These are phyloP conservation scores for Podilymbus podiceps DNA, from an alignment of 2,113 vertebrate species.

Conservation along the genomic window DNA sequence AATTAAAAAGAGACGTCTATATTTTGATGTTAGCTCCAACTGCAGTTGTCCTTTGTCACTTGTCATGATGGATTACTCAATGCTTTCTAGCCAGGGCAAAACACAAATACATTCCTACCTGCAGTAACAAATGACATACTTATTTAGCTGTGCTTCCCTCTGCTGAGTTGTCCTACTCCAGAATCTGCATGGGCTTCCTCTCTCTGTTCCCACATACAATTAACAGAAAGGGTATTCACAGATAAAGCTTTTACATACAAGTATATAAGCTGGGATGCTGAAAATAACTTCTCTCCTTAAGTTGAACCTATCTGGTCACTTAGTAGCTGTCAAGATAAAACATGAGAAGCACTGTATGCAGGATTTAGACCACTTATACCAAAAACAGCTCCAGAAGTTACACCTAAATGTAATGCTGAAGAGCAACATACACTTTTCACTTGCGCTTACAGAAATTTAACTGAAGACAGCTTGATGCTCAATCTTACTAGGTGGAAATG, in stretches of 20 bases:
- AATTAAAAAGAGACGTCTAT: neutral
- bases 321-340: neutral
- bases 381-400: neutral
- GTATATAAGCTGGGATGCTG: neutral
- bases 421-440: neutral
- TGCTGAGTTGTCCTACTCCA: neutral
- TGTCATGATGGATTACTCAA: neutral
- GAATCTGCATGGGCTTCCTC: neutral
- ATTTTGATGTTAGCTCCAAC: neutral
- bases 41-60: neutral
- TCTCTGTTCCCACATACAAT: neutral
- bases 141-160: neutral
- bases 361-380: neutral
- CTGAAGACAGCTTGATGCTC: neutral
- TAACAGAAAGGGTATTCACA: neutral
- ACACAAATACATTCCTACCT: neutral
- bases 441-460: neutral
- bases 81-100: neutral
- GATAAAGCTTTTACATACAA: neutral
- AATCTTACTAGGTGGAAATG: neutral
- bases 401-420: neutral
- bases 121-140: neutral
- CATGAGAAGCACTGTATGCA: neutral
- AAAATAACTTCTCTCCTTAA: neutral
- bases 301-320: neutral